Percentiles rank a stretch among this genome's conserved stretches.
Conservation (phyloP, 2,113 vertebrate genomes). For the Clinocottus analis region DNA sequence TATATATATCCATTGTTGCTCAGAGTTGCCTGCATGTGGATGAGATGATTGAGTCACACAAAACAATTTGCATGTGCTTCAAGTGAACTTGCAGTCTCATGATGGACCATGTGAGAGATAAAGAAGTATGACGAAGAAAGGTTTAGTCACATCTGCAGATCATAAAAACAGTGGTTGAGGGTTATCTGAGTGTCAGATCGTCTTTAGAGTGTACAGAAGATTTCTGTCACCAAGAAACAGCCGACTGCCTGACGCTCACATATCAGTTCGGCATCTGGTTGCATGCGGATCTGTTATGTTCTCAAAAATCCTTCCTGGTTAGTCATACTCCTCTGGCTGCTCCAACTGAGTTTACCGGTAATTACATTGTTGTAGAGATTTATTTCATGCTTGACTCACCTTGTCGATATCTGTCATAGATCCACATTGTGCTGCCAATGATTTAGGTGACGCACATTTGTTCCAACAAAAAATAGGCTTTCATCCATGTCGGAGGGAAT, state of each 20-base stretch:
- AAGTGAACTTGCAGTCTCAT: not conserved
- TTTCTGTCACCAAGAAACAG: conserved; percentile 1
- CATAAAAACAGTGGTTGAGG: not conserved
- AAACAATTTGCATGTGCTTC: not conserved
- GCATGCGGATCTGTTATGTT: not conserved
- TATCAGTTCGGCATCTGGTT: conserved; percentile 59
- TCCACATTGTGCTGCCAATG: not conserved
- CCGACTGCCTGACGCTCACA: conserved; percentile 24
- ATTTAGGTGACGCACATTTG: not conserved
- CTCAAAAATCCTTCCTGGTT: conserved; percentile 27
- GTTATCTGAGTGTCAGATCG: conserved; percentile 60
- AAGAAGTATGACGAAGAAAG: conserved; percentile 29
- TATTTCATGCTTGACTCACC: not conserved
- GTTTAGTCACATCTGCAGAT: conserved; percentile 1
- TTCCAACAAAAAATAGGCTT: not conserved
- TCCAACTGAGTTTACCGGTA: not conserved
- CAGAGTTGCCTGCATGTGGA: conserved; percentile 14
- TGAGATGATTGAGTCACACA: not conserved
- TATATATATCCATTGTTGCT: no score
- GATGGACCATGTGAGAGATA: conserved; percentile 43
- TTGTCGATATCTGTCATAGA: not conserved
- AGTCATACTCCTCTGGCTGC: conserved; percentile 21
- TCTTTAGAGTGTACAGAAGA: not conserved
- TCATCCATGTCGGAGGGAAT: not conserved
- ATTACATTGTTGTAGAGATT: not conserved